These are phyloP conservation scores for Anomalospiza imberbis DNA, from an alignment of 2,797 vertebrate species.

Conservation along the genomic window DNA sequence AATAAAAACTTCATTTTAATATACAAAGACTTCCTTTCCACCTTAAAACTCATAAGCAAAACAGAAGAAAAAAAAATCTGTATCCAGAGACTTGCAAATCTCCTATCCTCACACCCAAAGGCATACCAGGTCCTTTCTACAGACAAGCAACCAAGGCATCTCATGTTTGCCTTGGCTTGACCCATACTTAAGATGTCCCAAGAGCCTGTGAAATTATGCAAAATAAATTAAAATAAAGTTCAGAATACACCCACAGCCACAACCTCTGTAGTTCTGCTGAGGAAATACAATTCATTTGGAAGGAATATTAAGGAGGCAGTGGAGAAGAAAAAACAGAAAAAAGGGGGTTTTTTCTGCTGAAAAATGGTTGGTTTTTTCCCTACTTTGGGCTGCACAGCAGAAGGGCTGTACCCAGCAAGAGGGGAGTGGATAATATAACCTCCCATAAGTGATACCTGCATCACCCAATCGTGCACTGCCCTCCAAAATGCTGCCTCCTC, in stretches of 20 bases:
- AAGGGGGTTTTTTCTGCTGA: background rate
- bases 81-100: background rate
- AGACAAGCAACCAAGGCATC: background rate
- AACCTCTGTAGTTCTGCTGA: background rate
- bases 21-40: background rate
- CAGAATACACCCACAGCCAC: background rate
- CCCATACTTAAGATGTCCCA: background rate
- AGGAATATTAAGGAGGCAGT: background rate
- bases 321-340: background rate
- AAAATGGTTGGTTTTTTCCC: background rate
- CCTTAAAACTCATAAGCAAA: background rate
- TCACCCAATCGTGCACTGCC: rapidly evolving
- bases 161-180: background rate
- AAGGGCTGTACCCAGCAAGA: background rate
- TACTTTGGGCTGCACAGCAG: background rate
- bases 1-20: background rate
- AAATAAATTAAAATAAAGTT: background rate
- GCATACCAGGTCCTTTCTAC: background rate
- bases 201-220: background rate
- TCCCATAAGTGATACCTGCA: background rate
- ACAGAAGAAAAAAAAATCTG: background rate
- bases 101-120: background rate
- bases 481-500: background rate
- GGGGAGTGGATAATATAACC: background rate
- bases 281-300: background rate